Percentiles rank a stretch among this genome's conserved stretches.
Conservation (phyloP, 1,140 invertebrate species). For the Hyles euphorbiae region DNA sequence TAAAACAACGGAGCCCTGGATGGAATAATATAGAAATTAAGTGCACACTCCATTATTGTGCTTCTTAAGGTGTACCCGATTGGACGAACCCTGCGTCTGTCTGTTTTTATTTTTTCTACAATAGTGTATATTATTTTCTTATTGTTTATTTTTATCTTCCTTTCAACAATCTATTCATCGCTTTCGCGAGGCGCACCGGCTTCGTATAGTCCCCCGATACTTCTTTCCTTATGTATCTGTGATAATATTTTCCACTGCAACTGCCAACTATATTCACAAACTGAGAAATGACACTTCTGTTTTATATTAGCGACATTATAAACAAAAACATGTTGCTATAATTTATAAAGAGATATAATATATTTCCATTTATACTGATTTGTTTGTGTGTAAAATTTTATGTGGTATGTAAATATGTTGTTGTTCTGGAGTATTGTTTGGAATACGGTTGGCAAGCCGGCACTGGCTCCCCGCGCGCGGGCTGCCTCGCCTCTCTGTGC, state of each 20-base stretch:
- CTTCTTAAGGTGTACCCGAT: conserved; percentile 59
- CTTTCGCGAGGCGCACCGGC: conserved; percentile 65
- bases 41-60: conserved; percentile 73
- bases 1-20: conserved; percentile 61
- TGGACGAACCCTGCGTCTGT: conserved; percentile 58
- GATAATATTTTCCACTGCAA: conserved; percentile 40
- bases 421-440: too few relatives aligned
- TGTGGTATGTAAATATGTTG: too few relatives aligned
- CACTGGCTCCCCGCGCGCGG: too few relatives aligned
- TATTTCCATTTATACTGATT: too few relatives aligned
- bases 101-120: conserved; percentile 42
- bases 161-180: conserved; percentile 50
- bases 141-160: conserved; percentile 39
- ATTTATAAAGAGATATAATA: too few relatives aligned
- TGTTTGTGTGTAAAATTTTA: too few relatives aligned
- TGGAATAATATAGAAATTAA: conserved; percentile 60
- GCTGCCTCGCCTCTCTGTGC: conserved; percentile 33
- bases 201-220: conserved; percentile 47
- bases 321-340: too few relatives aligned
- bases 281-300: background rate
- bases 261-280: conserved; percentile 41
- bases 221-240: conserved; percentile 32
- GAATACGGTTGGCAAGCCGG: too few relatives aligned
- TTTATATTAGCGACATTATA: too few relatives aligned
- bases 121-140: conserved; percentile 52